Evolutionary conservation across 2,888 invertebrate genomes (phyloP), one percentile per base, ranked within the genome.

Genomic region (Cheilosia grossa): DNA sequence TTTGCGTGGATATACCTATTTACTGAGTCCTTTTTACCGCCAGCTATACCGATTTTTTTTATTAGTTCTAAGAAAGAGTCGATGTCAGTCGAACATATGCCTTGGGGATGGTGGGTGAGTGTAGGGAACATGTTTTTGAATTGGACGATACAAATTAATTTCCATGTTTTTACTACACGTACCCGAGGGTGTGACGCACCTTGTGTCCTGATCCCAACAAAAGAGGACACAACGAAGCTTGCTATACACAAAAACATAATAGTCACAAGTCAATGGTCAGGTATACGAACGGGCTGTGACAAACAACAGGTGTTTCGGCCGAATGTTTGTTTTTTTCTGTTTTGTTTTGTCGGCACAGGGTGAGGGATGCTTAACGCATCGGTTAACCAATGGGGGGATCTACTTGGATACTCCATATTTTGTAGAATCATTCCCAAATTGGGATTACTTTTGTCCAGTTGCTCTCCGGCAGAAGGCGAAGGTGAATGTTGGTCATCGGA

Each of bases 231-330:
- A 27, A 37, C 13, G 19, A 24, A 54, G 2, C 21, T 19, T 58
- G 5, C 30, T 17, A 21, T 19, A 40, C 17, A 10, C 61, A 17
- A 53, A 42, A 78, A 56, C 33, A 67, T 66, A 49, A 66, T 72
- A 77, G 53, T 80, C 56, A 64, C 61, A 81, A 79, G 78, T 78
- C 78, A 67, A 78, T 79, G 78, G 73, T 73, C 73, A 82, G 61
- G 66, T 56, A 51, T 59, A 53, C 56, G 24, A 27, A 30, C 70
- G 27, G 59, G 33, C 9, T n/a, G 64, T 51, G 58, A 64, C 24
- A 66, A 27, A 70, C 73, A 82, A 82, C 82, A 82, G 73, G 82
- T 79, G 58, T 72, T 82, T 78, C 40, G 10, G 30, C 33, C 47
- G 21, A 61, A 66, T 19, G 27, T 58, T 73, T 33, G 4, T 6